These are phyloP conservation scores for Brenthis hecate DNA, from an alignment of 2,888 invertebrate species.

Conservation along the genomic window DNA sequence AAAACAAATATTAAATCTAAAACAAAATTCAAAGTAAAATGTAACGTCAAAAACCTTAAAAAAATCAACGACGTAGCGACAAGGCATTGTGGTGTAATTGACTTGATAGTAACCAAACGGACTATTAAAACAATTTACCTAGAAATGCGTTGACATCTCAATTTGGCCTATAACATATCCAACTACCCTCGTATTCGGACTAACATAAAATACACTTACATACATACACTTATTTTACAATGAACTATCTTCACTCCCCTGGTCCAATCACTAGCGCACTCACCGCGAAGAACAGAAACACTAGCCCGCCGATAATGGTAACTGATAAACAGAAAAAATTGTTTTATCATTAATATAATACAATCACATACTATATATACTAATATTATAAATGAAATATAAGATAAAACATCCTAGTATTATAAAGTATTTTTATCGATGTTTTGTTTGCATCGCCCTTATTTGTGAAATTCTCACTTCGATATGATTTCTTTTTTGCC, in stretches of 20 bases:
- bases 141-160: conserved; percentile 1
- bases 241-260: conserved; percentile 66
- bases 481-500: too few relatives aligned
- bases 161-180: conserved; percentile 10
- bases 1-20: too few relatives aligned
- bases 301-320: conserved; percentile 97
- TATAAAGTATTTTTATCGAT: too few relatives aligned
- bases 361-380: too few relatives aligned
- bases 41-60: neutral
- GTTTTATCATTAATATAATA: neutral
- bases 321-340: conserved; percentile 85
- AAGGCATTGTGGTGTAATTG: conserved; percentile 20
- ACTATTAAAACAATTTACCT: neutral
- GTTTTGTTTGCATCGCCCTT: too few relatives aligned
- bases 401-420: too few relatives aligned
- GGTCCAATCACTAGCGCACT: conserved; percentile 95
- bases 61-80: neutral
- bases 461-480: too few relatives aligned
- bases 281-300: conserved; percentile 96
- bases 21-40: too few relatives aligned
- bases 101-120: neutral
- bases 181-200: conserved; percentile 11
- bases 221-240: conserved; percentile 34
- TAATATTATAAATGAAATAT: neutral
- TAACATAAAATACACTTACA: conserved; percentile 27